Base-by-base conservation (phyloP, 2,113 vertebrate genomes). In the Diphyllodes magnificus region DNA sequence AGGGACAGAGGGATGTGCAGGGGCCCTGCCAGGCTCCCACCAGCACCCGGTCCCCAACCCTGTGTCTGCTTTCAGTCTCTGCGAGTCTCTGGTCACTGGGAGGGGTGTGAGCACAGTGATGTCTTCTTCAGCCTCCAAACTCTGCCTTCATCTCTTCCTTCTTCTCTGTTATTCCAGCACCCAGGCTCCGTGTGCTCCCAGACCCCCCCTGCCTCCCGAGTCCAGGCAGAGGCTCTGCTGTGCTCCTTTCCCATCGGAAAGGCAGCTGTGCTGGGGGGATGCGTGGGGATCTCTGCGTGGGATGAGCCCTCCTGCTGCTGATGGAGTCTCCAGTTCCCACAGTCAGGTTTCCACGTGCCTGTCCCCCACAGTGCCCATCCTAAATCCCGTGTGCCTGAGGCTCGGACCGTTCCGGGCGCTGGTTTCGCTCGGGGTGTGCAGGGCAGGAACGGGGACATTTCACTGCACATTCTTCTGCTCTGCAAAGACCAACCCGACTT, bases 381-480 rank as follows among this genome's bases (percentile, higher is more conserved):
- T 3, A 37, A 90, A 30, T 49, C 63, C 63, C 8, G 70, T 4
- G 2, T 18, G 57, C 82, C 71, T 45, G 6, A 3, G 5, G 57
- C 68, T 81, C 72, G 71, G 78, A 37, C 70, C 4, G 0, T 54
- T 70, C 50, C 3, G 25, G 69, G 35, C 1, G 0, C 31, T 4
- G 6, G 4, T 37, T 73, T 37, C 0, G 4, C 70, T 76, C 8
- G 1, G 35, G 0, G 7, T 30, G 73, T 3, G 7, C 88, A 23
- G 80, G 63, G 92, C 75, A 79, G 76, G 24, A 15, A 25, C 66
- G 39, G 13, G 13, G 91, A 80, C 82, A 11, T 90, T 88, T 92
- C 86, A 10, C 80, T 59, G 86, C 93, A 93, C 68, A 45, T 92
- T 92, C 19, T 88, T 91, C 59, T 92, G 47, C 86, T 88, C 68